Base-by-base conservation (phyloP, 1,140 invertebrate genomes). In the Magallana ariakensis region DNA sequence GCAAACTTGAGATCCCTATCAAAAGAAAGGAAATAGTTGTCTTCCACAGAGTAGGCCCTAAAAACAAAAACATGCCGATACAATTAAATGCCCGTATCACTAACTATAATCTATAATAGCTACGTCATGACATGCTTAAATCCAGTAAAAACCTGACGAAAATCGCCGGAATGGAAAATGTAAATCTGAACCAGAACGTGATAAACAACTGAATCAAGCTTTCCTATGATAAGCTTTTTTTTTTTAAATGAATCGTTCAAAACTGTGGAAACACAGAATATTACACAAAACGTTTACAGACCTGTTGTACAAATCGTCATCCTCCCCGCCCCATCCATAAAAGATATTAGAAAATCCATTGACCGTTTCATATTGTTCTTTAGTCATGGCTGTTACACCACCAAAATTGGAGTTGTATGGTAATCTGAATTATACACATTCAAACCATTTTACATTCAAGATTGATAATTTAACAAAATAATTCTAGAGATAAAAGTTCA, bases 301-400 rank as follows among this genome's bases (percentile, higher is more conserved):
- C 91, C 92, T 91, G 60, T 86, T 88, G 46, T 75, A 91, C 90
- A 93, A 90, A 56, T 93, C 93, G 84, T 94, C 93, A 90, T 94
- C 93, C 83, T 94, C 93, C 26, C 93, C 93, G 26, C 95, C 97
- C 97, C 97, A 97, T 0, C 97, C 97, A 95, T 96, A 97, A 94
- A 97, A 98, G 56, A 96, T 93, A 95, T 98, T 98, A 15, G 97
- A 98, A 96, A 98, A 99, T 2, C 98, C 98, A 95, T 99, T 99
- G 7, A 98, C 96, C 87, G 94, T 93, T 89, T 96, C 95, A 94
- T 97, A 99, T 87, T 96, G 95, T 9, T 95, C 92, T 10, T 95
- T 95, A 66, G 91, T 94, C 83, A 97, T 95, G 5, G 96, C 95
- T 85, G 96, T 95, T 0, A 96, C 96, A 11, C 96, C 96, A 16